phyloP scores from a whole-genome alignment of 2,888 invertebrate species.

The Neria commutata region DNA sequence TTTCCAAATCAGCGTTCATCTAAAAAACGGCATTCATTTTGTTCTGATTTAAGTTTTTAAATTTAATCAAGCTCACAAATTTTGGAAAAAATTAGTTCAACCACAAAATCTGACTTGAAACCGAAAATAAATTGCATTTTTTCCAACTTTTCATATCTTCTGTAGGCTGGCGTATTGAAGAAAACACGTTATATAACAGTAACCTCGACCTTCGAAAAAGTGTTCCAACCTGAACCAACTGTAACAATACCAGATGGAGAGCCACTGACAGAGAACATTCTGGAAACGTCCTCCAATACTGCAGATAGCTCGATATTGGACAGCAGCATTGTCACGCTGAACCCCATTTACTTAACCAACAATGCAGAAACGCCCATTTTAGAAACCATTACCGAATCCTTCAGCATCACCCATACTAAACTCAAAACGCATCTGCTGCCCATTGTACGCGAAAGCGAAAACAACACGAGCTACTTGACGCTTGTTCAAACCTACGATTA shows the following conservation, averaged over 20 bases:
- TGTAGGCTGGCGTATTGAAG: constrained; percentile 82
- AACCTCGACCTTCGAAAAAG: constrained; percentile 84
- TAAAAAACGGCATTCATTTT: too few relatives aligned
- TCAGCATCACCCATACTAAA: constrained; percentile 87
- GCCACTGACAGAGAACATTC: constrained; percentile 85
- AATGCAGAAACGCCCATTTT: constrained; percentile 84
- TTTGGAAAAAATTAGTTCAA: too few relatives aligned
- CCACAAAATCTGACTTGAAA: too few relatives aligned
- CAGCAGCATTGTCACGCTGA: constrained; percentile 82
- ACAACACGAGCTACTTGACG: constrained; percentile 76
- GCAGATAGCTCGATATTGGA: constrained; percentile 73
- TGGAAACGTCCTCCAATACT: constrained; percentile 74
- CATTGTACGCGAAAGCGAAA: constrained; percentile 74
- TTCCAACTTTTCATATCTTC: too few relatives aligned
- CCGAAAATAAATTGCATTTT: too few relatives aligned
- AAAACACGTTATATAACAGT: constrained; percentile 88
- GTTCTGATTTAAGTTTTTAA: too few relatives aligned
- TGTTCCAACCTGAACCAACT: constrained; percentile 68
- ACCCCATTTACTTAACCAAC: constrained; percentile 76
- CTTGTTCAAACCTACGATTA: constrained; percentile 88
- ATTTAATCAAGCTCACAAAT: too few relatives aligned
- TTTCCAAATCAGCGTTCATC: too few relatives aligned
- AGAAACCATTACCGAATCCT: constrained; percentile 88
- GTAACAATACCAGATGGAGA: constrained; percentile 70
- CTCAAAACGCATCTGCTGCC: constrained; percentile 89